Percentiles rank a stretch among this genome's conserved stretches.
Evolutionary conservation across 37 sponge, comb jelly and placozoan genomes (phyloP).

Genomic region (Ianthella basta): DNA sequence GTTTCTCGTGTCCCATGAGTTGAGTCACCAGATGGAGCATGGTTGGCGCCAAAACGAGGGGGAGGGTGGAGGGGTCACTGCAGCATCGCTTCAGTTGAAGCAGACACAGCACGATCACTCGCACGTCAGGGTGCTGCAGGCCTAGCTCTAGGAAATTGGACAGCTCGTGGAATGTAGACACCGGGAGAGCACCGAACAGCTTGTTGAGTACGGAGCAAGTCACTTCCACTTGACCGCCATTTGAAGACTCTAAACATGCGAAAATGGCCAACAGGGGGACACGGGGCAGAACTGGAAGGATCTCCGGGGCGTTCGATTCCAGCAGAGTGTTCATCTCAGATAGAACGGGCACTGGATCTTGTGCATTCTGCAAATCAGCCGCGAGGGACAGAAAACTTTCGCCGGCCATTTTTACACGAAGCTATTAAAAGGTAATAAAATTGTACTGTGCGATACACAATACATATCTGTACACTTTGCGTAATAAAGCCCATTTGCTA

Average conservation of each 20-base stretch:
- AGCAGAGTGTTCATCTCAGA: conserved; percentile 54
- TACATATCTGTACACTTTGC: no score
- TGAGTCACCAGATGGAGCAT: conserved; percentile 71
- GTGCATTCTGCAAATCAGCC: not conserved
- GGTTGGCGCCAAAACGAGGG: conserved; percentile 47
- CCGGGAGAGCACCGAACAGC: conserved; percentile 44
- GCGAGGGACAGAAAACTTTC: not conserved
- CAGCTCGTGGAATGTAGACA: conserved; percentile 9
- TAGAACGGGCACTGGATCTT: conserved; percentile 28
- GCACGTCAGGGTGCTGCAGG: conserved; percentile 47
- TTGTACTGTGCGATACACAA: no score
- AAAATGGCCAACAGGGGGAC: conserved; percentile 54
- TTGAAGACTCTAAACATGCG: conserved; percentile 10
- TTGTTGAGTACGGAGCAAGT: conserved; percentile 56
- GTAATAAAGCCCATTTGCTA: no score
- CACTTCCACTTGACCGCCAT: conserved; percentile 5
- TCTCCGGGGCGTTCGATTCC: conserved; percentile 24
- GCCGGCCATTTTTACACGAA: conserved; percentile 23
- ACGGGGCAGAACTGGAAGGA: not conserved
- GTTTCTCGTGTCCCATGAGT: conserved; percentile 40
- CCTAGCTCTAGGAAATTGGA: conserved; percentile 59
- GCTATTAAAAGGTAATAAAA: no score
- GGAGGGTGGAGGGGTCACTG: not conserved
- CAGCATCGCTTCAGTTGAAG: conserved; percentile 4
- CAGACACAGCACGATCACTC: conserved; percentile 43